These are phyloP conservation scores for Gobionotothen gibberifrons DNA, from an alignment of 2,797 vertebrate genomes.

Conservation along the genomic window DNA sequence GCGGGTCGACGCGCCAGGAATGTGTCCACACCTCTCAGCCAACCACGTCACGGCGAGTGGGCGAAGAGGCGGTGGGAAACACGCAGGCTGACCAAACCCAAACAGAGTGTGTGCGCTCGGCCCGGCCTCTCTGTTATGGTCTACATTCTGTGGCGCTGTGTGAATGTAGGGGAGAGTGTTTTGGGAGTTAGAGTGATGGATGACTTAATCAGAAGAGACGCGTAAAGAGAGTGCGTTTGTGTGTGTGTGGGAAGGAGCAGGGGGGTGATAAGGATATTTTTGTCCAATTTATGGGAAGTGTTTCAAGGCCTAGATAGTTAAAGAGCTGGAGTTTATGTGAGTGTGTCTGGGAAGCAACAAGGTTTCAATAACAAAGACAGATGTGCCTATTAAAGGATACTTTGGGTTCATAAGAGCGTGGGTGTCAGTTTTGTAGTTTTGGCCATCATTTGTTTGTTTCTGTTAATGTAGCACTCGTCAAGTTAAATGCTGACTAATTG, in stretches of 20 bases:
- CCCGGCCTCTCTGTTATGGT: slow-evolving; percentile 71
- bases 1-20: slow-evolving; percentile 68
- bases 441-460: background rate
- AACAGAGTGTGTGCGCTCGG: slow-evolving; percentile 58
- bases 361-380: slow-evolving; percentile 4
- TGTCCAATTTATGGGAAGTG: slow-evolving; percentile 68
- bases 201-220: slow-evolving; percentile 66
- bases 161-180: slow-evolving; percentile 68
- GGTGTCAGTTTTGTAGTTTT: slow-evolving; percentile 7
- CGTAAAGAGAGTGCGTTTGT: slow-evolving; percentile 22
- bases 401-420: background rate
- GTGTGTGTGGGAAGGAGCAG: slow-evolving; percentile 30
- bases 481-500: too few relatives aligned
- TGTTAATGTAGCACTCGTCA: too few relatives aligned
- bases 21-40: slow-evolving; percentile 74
- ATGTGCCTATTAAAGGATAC: background rate
- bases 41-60: slow-evolving; percentile 64
- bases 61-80: slow-evolving; percentile 49
- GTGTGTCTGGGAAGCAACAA: slow-evolving; percentile 26
- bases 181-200: slow-evolving; percentile 67
- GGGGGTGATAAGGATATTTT: slow-evolving; percentile 75
- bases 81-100: slow-evolving; percentile 56
- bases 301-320: slow-evolving; percentile 68
- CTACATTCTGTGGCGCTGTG: slow-evolving; percentile 73
- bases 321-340: slow-evolving; percentile 21